Base-by-base conservation (phyloP, 2,113 vertebrate species). In the Eupsittula cactorum region DNA sequence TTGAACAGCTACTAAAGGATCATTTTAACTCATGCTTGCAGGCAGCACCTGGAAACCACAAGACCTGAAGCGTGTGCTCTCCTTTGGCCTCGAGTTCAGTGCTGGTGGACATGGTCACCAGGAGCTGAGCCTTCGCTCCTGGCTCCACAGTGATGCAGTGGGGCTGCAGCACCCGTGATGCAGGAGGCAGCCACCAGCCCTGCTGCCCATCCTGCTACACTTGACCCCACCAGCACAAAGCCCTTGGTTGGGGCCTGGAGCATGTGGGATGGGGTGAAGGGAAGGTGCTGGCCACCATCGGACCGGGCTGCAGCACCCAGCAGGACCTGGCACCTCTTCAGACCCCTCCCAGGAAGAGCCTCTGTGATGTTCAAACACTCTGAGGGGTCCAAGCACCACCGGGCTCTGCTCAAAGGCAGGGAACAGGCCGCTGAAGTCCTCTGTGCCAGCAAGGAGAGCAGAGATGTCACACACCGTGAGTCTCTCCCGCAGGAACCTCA, bases 401-500 rank as follows among this genome's bases (percentile, higher is more conserved):
- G 13, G 52, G 13, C 27, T 68, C 44, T 49, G 57, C 82, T 59
- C 59, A 41, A 19, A 83, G 80, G 70, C n/a, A 69, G 87, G 62
- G 35, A 68, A 6, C 7, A 27, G 68, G 21, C 55, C 69, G 49
- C 82, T 0, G 6, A 18, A 82, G 87, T 77, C 69, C 39, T n/a
- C 31, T 2, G 73, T 0, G 1, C 1, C 0, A 57, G 35, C 1
- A 3, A 14, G 82, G 24, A 10, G 35, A 52, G 64, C 0, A 0
- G 3, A 35, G n/a, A n/a, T 25, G 73, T 68, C n/a, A 1, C 65
- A 10, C 23, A 42, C 99, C 97, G 98, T 98, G 96, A 99, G 98
- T 25, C 99, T 98, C 97, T 99, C 99, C 92, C 99, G 98, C 95
- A 99, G 98, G 97, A 99, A 99, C 95, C 98, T 98, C 99, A 99